Base-by-base conservation (phyloP, 2,888 invertebrate genomes). In the Vandiemenella viatica region DNA sequence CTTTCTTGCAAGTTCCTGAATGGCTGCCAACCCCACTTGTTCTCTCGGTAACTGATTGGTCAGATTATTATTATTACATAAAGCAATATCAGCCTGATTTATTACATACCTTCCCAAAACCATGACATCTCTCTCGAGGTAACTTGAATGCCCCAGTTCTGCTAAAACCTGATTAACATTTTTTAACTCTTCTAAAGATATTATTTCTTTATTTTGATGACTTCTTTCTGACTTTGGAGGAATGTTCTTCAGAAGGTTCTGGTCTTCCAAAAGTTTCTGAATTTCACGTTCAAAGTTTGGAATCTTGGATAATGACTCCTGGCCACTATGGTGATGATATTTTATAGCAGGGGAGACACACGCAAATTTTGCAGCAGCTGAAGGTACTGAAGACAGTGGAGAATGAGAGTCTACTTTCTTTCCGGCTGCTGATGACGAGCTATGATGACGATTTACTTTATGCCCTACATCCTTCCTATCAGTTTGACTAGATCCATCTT, bases 281-380 rank as follows among this genome's bases (percentile, higher is more conserved):
- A 86, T 80, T 65, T 85, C 84, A 60, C 82, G 74, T 68, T 85
- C 85, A 62, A 85, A 85, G 18, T 84, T 83, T 47, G 62, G 61
- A 13, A 54, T 45, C 19, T 55, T 55, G 16, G 50, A 26, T 13
- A 21, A 8, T 13, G 42, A 17, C 17, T 16, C 26, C 5, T 16
- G 5, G n/a, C 15, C 16, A 15, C 10, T 5, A 16, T 32, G 45
- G n/a, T 26, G 45, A 20, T 45, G 21, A 22, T 44, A 16, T 17
- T 37, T 18, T 20, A 20, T 15, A 42, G 18, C 22, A 37, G 37
- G 10, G 16, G 37, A 7, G 16, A 40, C 43, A 49, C 26, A 42
- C 15, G 70, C 69, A 53, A 74, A 59, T 62, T 76, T 47, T 7
- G 40, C 46, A 16, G 23, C 17, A 19, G 8, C 13, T 19, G 15